Percentiles rank a stretch among this genome's conserved stretches.
These are phyloP conservation scores for Eupithecia dodoneata DNA, from an alignment of 2,888 invertebrate genomes.

Conservation along the genomic window DNA sequence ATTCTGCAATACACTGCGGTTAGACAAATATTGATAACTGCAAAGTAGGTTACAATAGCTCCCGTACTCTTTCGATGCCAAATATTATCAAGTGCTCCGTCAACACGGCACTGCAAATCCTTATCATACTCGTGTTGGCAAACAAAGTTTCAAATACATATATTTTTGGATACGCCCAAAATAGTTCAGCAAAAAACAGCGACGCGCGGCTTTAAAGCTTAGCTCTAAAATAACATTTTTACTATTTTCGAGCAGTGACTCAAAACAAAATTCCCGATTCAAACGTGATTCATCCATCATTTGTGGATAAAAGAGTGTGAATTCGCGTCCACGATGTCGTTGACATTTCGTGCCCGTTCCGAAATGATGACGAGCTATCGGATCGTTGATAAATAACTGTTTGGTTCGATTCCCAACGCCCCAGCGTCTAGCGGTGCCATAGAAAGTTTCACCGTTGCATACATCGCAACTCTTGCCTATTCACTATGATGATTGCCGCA, in stretches of 20 bases:
- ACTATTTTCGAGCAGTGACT: conserved; percentile 57
- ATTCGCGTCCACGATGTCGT: conserved; percentile 71
- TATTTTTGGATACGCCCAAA: conserved; percentile 61
- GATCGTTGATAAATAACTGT: conserved; percentile 54
- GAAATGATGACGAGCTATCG: conserved; percentile 50
- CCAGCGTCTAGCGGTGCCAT: conserved; percentile 47
- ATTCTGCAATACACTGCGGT: conserved; percentile 68
- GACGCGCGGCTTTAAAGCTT: conserved; percentile 61
- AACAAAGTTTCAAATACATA: conserved; percentile 67
- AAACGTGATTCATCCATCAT: conserved; percentile 74
- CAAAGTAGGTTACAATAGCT: conserved; percentile 74
- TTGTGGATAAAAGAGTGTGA: conserved; percentile 66
- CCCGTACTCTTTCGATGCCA: conserved; percentile 72
- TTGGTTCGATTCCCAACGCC: conserved; percentile 40
- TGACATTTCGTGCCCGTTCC: conserved; percentile 72
- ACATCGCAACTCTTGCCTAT: conserved; percentile 47
- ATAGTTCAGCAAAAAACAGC: conserved; percentile 52
- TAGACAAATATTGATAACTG: conserved; percentile 78
- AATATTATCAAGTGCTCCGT: conserved; percentile 79
- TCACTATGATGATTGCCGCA: conserved; percentile 53
- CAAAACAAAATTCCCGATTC: conserved; percentile 68
- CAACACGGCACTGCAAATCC: conserved; percentile 69
- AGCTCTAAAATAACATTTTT: conserved; percentile 59
- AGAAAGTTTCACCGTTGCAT: conserved; percentile 49
- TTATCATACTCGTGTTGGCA: conserved; percentile 74